Evolutionary conservation across 35 echinoderm and acorn worm genomes (phyloP).

Genomic region (Strongylocentrotus purpuratus): DNA sequence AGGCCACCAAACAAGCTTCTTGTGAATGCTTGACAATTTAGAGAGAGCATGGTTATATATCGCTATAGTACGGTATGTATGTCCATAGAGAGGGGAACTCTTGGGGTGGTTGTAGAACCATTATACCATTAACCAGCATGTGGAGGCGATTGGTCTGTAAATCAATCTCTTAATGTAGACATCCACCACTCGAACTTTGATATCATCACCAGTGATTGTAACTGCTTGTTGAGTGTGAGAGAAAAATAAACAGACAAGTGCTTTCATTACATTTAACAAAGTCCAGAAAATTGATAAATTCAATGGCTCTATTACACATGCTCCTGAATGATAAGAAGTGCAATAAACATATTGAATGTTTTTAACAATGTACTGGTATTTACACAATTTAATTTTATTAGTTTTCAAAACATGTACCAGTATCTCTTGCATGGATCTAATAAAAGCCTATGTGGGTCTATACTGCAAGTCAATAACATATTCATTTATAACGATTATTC

Average conservation of each 20-base stretch:
- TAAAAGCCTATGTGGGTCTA: no score
- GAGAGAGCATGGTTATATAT: no score
- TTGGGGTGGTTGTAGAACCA: no score
- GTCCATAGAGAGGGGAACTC: no score
- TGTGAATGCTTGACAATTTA: no score
- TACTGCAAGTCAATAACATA: no score
- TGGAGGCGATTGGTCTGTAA: not conserved
- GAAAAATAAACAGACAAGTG: not conserved
- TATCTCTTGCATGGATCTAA: no score
- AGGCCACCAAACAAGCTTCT: no score
- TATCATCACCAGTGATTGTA: not conserved
- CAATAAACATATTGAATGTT: not conserved
- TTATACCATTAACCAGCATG: not conserved
- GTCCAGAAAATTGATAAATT: not conserved
- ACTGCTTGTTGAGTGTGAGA: not conserved
- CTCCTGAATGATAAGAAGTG: not conserved
- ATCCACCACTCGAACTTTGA: not conserved
- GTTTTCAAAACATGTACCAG: no score
- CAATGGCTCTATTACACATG: not conserved
- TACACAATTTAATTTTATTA: not conserved
- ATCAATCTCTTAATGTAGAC: not conserved
- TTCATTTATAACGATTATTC: no score
- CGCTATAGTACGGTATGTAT: no score
- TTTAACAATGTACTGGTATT: not conserved
- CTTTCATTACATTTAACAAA: slow-evolving; percentile 1